Conservation (phyloP, 2,888 invertebrate species). For the Myopa testacea region DNA sequence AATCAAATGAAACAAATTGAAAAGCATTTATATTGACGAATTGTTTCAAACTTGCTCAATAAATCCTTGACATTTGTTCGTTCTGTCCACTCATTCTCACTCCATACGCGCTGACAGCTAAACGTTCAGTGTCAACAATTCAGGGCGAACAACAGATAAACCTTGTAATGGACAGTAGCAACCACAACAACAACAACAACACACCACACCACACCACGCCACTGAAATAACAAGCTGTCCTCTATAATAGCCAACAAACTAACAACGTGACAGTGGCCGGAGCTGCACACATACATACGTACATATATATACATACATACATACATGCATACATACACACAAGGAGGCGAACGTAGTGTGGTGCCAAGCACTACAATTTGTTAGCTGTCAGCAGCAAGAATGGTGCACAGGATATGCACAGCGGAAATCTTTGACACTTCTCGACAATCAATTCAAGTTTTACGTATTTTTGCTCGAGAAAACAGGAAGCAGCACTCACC, state of each 20-base stretch:
- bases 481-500: slow-evolving; percentile 10
- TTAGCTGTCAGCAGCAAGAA: slow-evolving; percentile 49
- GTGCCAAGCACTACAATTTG: slow-evolving; percentile 49
- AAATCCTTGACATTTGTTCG: slow-evolving; percentile 15
- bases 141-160: slow-evolving; percentile 20
- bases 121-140: slow-evolving; percentile 19
- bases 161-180: slow-evolving; percentile 27
- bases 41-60: slow-evolving; percentile 3
- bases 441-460: slow-evolving; percentile 55
- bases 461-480: slow-evolving; percentile 34
- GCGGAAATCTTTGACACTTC: slow-evolving; percentile 56
- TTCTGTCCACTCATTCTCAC: background rate
- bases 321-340: too few species aligned
- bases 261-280: slow-evolving; percentile 14
- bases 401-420: slow-evolving; percentile 47
- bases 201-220: slow-evolving; percentile 37
- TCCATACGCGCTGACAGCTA: background rate
- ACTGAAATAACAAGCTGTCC: slow-evolving; percentile 30
- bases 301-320: too few species aligned
- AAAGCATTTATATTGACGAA: background rate
- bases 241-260: background rate
- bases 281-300: background rate
- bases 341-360: slow-evolving; percentile 24
- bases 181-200: slow-evolving; percentile 37
- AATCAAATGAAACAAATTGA: slow-evolving; percentile 14